Conservation (phyloP, 1,140 invertebrate genomes). For the Argopecten irradians region DNA sequence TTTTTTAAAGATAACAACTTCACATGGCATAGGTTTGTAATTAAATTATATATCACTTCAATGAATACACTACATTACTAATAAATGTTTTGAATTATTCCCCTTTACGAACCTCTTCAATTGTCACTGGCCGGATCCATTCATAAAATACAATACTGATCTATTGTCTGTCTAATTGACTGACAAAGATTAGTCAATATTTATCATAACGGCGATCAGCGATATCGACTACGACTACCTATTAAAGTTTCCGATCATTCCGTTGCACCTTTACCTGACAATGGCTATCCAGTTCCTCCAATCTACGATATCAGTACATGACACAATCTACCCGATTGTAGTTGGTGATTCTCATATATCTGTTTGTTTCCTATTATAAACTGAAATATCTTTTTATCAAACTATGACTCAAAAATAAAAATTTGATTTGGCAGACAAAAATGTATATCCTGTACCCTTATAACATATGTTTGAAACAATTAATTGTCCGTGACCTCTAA, state of each 20-base stretch:
- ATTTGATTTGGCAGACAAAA: too few species aligned
- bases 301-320: slow-evolving; percentile 17
- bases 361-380: background rate
- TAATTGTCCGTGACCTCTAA: too few species aligned
- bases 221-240: background rate
- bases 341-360: background rate
- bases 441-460: too few species aligned
- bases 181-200: slow-evolving; percentile 22
- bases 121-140: background rate
- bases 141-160: slow-evolving; percentile 18
- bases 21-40: background rate
- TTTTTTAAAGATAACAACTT: background rate
- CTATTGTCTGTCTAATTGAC: background rate
- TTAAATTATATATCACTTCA: background rate
- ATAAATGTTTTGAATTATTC: background rate
- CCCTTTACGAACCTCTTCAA: background rate
- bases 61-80: background rate
- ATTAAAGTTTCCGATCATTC: background rate
- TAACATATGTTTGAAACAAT: too few species aligned
- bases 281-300: background rate
- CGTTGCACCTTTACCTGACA: background rate
- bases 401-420: background rate
- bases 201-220: background rate
- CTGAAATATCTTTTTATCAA: background rate
- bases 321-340: background rate